Conservation (phyloP, 2,797 vertebrate genomes). For the Poeciliopsis presidionis region DNA sequence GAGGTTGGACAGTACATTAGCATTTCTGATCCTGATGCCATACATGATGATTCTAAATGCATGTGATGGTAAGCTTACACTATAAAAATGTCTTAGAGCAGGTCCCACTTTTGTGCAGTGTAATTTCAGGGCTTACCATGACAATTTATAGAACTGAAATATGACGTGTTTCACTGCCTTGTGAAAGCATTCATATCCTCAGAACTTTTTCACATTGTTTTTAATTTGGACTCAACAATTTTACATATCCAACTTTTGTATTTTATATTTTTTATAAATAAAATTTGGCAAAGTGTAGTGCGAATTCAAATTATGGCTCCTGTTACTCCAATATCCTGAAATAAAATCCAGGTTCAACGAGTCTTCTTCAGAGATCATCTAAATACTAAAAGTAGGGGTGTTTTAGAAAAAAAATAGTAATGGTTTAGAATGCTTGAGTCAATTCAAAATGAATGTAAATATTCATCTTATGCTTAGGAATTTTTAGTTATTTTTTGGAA, state of each 20-base stretch:
- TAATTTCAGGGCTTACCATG: background rate
- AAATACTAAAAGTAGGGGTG: background rate
- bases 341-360: background rate
- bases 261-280: background rate
- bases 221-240: background rate
- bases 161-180: background rate
- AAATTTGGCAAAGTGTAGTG: background rate
- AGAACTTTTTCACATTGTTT: background rate
- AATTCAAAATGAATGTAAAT: background rate
- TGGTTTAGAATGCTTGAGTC: background rate
- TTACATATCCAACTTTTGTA: background rate
- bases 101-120: background rate
- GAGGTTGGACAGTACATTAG: constrained; percentile 68
- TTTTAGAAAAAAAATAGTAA: too few relatives aligned
- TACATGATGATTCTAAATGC: background rate
- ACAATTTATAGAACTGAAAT: background rate
- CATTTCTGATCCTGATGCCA: background rate
- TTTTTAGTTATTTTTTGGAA: too few relatives aligned
- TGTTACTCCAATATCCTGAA: background rate
- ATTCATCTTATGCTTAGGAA: background rate
- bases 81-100: background rate
- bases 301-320: background rate
- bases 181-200: background rate
- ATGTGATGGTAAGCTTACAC: background rate
- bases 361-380: background rate